Percentiles rank a stretch among this genome's conserved stretches.
phyloP scores from a whole-genome alignment of 2,797 vertebrate genomes.

The Tarsius wallacei region DNA sequence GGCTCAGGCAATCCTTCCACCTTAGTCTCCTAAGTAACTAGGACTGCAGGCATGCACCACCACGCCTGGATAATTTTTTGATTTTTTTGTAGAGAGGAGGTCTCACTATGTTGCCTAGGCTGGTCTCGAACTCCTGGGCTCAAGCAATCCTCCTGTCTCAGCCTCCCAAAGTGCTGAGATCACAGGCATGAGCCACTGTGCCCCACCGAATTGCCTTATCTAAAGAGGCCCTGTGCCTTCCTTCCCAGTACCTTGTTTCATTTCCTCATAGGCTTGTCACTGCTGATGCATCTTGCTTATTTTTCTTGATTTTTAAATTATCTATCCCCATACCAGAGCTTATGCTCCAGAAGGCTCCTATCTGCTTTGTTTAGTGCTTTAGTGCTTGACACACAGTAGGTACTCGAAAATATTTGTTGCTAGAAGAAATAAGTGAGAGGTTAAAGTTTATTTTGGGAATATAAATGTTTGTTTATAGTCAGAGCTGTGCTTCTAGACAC shows the following conservation, averaged over 20 bases:
- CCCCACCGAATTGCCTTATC: too few species aligned
- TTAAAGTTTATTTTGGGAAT: conserved; percentile 9
- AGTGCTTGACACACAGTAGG: not conserved
- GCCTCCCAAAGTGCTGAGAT: too few species aligned
- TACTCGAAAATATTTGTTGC: not conserved
- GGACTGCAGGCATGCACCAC: too few species aligned
- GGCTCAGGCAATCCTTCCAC: too few species aligned
- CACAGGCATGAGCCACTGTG: too few species aligned
- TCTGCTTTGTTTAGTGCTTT: not conserved
- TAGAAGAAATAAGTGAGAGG: conserved; percentile 29
- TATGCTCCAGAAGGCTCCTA: not conserved
- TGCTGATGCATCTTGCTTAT: not conserved
- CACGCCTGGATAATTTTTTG: too few species aligned
- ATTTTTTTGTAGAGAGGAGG: too few species aligned
- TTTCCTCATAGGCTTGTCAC: not conserved
- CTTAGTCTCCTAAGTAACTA: too few species aligned
- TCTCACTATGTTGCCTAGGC: too few species aligned
- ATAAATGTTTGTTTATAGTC: not conserved
- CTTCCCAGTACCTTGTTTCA: not conserved
- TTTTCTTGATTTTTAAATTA: conserved; percentile 68
- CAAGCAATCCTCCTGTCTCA: too few species aligned
- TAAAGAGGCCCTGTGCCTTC: not conserved
- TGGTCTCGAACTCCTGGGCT: too few species aligned
- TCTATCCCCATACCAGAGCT: not conserved
- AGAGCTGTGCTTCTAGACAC: not conserved